A percentile compares a stretch with the other conserved stretches of the same genome.
These are phyloP conservation scores for Drosophila atroscutellata DNA, from an alignment of 2,888 invertebrate species.

Conservation along the genomic window DNA sequence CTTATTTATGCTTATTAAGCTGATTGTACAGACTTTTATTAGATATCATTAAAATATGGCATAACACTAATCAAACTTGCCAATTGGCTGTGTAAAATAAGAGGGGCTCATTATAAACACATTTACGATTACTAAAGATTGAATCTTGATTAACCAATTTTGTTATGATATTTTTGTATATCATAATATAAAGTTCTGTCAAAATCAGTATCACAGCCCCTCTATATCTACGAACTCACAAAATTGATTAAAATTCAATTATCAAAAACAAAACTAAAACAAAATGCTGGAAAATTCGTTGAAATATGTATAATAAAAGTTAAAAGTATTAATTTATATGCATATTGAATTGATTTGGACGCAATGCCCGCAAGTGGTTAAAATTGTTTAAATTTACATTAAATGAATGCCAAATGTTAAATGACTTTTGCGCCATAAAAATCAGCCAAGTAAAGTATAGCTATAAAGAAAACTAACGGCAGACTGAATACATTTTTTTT, in stretches of 20 bases:
- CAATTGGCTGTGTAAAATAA: background rate
- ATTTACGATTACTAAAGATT: background rate
- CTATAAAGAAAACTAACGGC: conserved; percentile 13
- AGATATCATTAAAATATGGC: background rate
- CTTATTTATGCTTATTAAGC: background rate
- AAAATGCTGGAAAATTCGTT: background rate
- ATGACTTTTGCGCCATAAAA: conserved; percentile 64
- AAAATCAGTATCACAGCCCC: background rate
- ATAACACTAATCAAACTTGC: background rate
- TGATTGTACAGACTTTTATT: background rate
- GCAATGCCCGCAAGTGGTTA: conserved; percentile 11
- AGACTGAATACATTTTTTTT: background rate
- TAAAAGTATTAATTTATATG: background rate
- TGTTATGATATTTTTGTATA: background rate
- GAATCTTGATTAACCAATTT: background rate
- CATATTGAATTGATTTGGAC: conserved; percentile 38
- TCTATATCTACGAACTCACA: too few relatives aligned
- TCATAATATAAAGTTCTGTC: too few relatives aligned
- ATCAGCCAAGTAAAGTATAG: conserved; percentile 25
- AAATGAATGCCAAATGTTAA: conserved; percentile 61
- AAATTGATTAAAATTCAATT: background rate
- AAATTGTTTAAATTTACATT: conserved; percentile 30
- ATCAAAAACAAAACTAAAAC: background rate
- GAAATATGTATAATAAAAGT: background rate
- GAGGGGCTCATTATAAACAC: background rate